phyloP scores from a whole-genome alignment of 2,797 vertebrate species.

The Sarcophilus harrisii region DNA sequence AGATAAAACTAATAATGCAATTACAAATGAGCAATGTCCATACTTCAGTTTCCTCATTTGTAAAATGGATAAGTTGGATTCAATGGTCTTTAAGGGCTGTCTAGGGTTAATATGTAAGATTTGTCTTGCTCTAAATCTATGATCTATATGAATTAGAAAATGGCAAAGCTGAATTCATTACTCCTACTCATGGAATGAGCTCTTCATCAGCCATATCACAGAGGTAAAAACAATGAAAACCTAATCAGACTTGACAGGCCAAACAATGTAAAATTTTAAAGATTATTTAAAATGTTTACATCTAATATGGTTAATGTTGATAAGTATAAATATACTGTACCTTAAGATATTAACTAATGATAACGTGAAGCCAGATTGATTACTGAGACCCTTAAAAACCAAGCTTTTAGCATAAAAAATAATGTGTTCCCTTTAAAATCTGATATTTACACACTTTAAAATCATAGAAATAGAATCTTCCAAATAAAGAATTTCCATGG shows the following conservation, averaged over 20 bases:
- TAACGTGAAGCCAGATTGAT: not conserved
- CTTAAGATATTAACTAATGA: not conserved
- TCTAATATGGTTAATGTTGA: not conserved
- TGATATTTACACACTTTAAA: not conserved
- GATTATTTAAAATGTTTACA: not conserved
- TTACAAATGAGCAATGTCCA: not conserved
- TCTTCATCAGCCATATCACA: not conserved
- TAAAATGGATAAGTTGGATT: not conserved
- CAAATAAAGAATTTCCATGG: not conserved
- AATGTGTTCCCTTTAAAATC: not conserved
- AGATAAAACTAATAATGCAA: not conserved
- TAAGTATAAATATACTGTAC: not conserved
- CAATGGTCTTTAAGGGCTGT: not conserved
- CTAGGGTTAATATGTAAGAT: too few relatives aligned
- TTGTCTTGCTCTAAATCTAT: not conserved
- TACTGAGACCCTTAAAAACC: not conserved
- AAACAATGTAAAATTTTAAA: not conserved
- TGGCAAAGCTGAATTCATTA: not conserved
- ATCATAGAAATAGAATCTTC: not conserved
- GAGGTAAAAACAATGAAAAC: not conserved
- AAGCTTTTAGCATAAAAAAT: not conserved
- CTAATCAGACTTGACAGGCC: not conserved
- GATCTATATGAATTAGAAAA: not conserved
- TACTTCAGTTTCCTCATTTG: not conserved
- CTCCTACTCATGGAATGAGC: not conserved